phyloP scores from a whole-genome alignment of 1,140 invertebrate species.

The Lasioglossum baleicum region DNA sequence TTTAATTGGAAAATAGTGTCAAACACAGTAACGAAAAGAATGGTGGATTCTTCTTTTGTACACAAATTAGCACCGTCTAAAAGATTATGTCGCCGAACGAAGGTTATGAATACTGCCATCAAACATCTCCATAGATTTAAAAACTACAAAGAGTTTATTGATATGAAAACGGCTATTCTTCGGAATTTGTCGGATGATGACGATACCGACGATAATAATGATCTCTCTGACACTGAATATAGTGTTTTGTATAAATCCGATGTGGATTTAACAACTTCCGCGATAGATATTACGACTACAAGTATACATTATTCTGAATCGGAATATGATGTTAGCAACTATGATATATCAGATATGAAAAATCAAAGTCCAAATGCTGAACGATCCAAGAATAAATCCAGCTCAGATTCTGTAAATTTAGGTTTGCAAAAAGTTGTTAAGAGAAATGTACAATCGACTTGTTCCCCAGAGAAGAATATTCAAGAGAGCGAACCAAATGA shows the following conservation, averaged over 20 bases:
- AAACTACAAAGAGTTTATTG: slow-evolving; percentile 5
- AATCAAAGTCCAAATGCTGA: background rate
- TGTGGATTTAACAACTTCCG: background rate
- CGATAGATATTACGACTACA: too few relatives aligned
- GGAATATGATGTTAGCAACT: background rate
- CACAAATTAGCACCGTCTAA: slow-evolving; percentile 23
- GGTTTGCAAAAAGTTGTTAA: slow-evolving; percentile 8
- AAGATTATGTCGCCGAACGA: slow-evolving; percentile 2
- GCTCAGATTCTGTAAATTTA: background rate
- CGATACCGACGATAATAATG: background rate
- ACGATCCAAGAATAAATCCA: background rate
- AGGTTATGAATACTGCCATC: slow-evolving; percentile 13
- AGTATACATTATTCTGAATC: background rate
- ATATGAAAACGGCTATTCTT: slow-evolving; percentile 28
- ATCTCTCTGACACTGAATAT: slow-evolving; percentile 13
- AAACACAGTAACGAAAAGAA: slow-evolving; percentile 23
- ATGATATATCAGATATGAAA: background rate
- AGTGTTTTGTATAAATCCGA: background rate
- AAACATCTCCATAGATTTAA: background rate
- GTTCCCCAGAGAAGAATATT: background rate
- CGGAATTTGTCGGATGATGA: slow-evolving; percentile 11
- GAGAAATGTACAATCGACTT: background rate
- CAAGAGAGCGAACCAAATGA: too few relatives aligned
- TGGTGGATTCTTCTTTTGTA: slow-evolving; percentile 16
- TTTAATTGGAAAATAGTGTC: slow-evolving; percentile 13